Evolutionary conservation across 2,113 vertebrate species (phyloP).

Genomic region (Zosterops japonicus): DNA sequence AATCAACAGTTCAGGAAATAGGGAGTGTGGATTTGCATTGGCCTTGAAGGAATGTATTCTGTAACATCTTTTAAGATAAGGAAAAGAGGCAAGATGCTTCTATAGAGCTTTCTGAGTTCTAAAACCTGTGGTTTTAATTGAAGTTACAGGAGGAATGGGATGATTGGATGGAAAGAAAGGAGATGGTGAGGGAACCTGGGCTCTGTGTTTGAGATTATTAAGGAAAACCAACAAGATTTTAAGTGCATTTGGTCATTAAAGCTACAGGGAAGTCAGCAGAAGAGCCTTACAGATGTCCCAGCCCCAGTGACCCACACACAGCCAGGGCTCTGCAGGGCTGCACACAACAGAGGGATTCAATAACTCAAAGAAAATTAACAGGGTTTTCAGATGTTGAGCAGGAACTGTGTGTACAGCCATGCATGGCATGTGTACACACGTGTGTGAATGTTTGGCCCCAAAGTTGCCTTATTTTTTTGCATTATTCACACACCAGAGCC

Average conservation of each 20-base stretch:
- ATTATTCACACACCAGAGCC: neutral
- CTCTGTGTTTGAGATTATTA: neutral
- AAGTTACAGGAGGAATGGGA: neutral
- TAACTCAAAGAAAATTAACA: neutral
- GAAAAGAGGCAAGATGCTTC: neutral
- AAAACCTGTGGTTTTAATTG: neutral
- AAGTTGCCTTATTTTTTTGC: neutral
- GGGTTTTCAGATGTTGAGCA: neutral
- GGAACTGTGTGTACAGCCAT: neutral
- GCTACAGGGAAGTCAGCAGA: neutral
- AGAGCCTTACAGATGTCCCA: neutral
- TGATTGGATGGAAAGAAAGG: neutral
- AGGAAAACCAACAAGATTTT: neutral
- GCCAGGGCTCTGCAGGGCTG: neutral
- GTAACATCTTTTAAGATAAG: neutral
- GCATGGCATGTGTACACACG: fast-evolving
- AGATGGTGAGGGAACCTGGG: neutral
- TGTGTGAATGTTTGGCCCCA: neutral
- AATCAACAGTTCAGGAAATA: neutral
- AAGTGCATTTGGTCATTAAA: neutral
- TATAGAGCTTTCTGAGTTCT: neutral
- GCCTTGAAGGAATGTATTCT: neutral
- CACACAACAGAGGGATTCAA: neutral
- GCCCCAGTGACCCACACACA: fast-evolving
- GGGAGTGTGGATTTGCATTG: neutral